These are phyloP conservation scores for Podarcis raffonei DNA, from an alignment of 2,113 vertebrate genomes.

Conservation along the genomic window DNA sequence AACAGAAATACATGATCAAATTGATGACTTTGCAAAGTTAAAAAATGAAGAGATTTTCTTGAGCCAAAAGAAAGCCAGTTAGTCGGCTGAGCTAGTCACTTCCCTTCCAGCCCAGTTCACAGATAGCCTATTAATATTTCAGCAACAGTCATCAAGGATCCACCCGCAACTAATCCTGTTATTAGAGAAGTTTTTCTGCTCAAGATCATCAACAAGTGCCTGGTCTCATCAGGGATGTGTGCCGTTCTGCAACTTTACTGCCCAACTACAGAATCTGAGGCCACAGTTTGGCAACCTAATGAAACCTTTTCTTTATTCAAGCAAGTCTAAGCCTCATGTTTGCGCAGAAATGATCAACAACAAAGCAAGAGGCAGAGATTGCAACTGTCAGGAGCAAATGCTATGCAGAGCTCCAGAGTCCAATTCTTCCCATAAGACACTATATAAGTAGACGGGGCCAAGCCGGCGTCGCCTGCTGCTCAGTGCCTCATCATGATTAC, in stretches of 20 bases:
- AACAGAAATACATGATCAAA: not conserved
- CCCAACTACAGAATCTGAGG: not conserved
- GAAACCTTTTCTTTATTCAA: not conserved
- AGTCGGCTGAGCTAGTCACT: no score
- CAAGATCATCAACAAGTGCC: not conserved
- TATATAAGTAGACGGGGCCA: not conserved
- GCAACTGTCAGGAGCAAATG: not conserved
- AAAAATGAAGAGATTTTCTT: not conserved
- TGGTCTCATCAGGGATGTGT: not conserved
- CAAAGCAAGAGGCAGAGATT: not conserved
- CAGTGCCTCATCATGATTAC: not conserved
- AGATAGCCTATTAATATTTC: not conserved
- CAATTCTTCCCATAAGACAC: not conserved
- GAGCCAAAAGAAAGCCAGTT: no score
- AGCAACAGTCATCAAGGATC: not conserved
- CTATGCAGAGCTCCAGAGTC: not conserved
- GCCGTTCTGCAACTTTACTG: not conserved
- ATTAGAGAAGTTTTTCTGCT: not conserved
- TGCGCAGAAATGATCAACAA: not conserved
- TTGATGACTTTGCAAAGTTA: not conserved
- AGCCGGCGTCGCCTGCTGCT: not conserved
- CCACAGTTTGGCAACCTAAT: not conserved
- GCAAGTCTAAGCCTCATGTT: not conserved
- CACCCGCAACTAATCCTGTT: not conserved
- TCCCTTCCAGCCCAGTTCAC: not conserved